Base-by-base conservation (phyloP, 92 coral and sea anemone species). In the Parazoanthus atlanticus region DNA sequence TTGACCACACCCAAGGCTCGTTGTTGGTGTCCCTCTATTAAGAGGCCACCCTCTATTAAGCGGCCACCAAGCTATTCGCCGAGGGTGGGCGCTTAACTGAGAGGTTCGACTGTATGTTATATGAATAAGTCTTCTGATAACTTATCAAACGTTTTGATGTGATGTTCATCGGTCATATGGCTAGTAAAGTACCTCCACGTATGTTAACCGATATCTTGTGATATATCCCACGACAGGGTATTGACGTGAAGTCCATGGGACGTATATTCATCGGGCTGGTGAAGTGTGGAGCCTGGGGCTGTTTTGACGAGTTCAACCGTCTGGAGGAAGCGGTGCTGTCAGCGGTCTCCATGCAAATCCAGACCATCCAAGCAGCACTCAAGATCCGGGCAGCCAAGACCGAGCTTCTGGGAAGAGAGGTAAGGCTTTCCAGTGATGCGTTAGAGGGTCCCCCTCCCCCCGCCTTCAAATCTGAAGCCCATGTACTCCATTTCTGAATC, bases 261-360 rank as follows among this genome's bases (percentile, higher is more conserved):
- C 99, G 99, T 86, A 97, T 97, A 74, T 97, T 97, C 81, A 97
- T 97, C 71, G 99, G 99, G 5, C 89, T 97, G 91, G 99, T 97
- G 19, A 97, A 97, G 88, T 97, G 99, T 84, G 99, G 99, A 41
- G 99, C 99, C 28, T 97, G 99, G 99, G 99, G 99, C 28, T 97
- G 99, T 56, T 97, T 97, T 92, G 99, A 97, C 76, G 99, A 97
- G 94, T 97, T 97, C 52, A 97, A 97, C 88, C 98, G 99, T 82
- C 89, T 97, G 86, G 99, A 97, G 79, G 99, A 97, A 89, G 99
- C 99, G 28, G 99, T 97, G 74, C 76, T 97, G 86, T 97, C 99
- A 38, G 99, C 99, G 3, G 99, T 97, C 66, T 97, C 99, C 34
- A 95, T 97, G 98, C 98, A 95, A 88, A 95, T 97, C 71, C 99